These are phyloP conservation scores for Miltochrista miniata DNA, from an alignment of 2,888 invertebrate genomes.

Conservation along the genomic window DNA sequence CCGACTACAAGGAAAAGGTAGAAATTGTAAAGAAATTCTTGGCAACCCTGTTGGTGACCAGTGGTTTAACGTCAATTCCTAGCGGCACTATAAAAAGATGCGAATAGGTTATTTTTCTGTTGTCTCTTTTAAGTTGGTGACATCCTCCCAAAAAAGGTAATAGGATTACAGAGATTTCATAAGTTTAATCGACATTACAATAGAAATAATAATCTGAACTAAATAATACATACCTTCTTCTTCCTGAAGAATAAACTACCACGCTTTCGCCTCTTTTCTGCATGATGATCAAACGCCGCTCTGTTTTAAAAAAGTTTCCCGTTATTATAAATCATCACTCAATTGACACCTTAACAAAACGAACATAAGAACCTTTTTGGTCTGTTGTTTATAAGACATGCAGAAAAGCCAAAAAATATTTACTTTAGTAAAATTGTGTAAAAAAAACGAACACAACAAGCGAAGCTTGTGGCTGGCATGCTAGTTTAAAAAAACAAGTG, in stretches of 20 bases:
- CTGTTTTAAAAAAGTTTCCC: slow-evolving; percentile 50
- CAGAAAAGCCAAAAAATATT: slow-evolving; percentile 30
- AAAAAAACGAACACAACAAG: slow-evolving; percentile 47
- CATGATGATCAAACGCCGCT: slow-evolving; percentile 88
- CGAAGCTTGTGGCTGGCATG: slow-evolving; percentile 55
- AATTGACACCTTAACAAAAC: not conserved
- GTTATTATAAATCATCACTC: not conserved
- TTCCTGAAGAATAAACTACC: slow-evolving; percentile 96
- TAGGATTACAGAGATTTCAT: too few species aligned
- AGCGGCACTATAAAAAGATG: too few species aligned
- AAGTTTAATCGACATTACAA: too few species aligned
- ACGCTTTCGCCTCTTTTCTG: slow-evolving; percentile 93
- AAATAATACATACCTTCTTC: slow-evolving; percentile 86
- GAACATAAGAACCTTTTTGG: not conserved
- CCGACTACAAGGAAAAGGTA: too few species aligned
- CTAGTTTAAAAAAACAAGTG: slow-evolving; percentile 20
- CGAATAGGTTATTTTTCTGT: too few species aligned
- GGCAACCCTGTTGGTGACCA: too few species aligned
- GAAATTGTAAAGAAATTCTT: too few species aligned
- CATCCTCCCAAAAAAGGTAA: too few species aligned
- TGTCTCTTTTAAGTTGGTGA: too few species aligned
- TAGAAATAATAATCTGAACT: too few species aligned
- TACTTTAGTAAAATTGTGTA: slow-evolving; percentile 26
- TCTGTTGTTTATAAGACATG: slow-evolving; percentile 24
- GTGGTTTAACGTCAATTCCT: too few species aligned